Evolutionary conservation across 2,113 vertebrate species (phyloP), one percentile per base, ranked within the genome.

Genomic region (Mastomys natalensis): DNA sequence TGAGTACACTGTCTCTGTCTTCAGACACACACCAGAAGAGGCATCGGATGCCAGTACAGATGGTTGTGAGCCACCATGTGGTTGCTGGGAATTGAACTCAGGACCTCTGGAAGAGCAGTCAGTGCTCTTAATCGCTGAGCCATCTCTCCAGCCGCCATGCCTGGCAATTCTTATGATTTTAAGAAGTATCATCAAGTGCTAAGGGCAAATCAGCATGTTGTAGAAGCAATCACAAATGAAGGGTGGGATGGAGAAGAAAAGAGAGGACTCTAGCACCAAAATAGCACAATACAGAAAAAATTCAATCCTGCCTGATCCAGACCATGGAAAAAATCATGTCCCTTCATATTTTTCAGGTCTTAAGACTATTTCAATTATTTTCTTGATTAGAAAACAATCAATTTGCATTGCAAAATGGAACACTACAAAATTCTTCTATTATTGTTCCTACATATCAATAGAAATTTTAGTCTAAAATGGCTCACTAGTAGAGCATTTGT

Each of bases 171-270:
- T 74, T 81, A 15, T 7, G 78, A 73, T 6, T 60, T 94, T 51
- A 68, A 86, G 85, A 81, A 95, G 40, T 72, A 53, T 31, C 40
- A 72, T 73, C 89, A 37, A 92, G 89, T 40, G 78, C 55, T 92
- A 37, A 88, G 70, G 74, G 26, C 53, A 95, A 82, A 93, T 68
- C 21, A 70, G 62, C 96, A 94, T 48, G 21, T 82, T n/a, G 81
- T 0, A 90, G 34, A 76, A 22, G 15, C 40, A 91, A 94, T 89
- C 55, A 64, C 2, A 89, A 85, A 86, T 13, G 26, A 72, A 81
- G 31, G 3, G 43, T 24, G 15, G 31, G 12, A 77, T 81, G 68
- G 19, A 60, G 70, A 87, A 55, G 73, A 68, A 70, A 85, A 77
- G 60, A 58, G 37, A 87, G 40, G 74, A 85, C 24, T 10, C n/a